Percentiles rank a stretch among this genome's conserved stretches.
These are phyloP conservation scores for Austrofundulus limnaeus DNA, from an alignment of 2,113 vertebrate genomes.

Conservation along the genomic window DNA sequence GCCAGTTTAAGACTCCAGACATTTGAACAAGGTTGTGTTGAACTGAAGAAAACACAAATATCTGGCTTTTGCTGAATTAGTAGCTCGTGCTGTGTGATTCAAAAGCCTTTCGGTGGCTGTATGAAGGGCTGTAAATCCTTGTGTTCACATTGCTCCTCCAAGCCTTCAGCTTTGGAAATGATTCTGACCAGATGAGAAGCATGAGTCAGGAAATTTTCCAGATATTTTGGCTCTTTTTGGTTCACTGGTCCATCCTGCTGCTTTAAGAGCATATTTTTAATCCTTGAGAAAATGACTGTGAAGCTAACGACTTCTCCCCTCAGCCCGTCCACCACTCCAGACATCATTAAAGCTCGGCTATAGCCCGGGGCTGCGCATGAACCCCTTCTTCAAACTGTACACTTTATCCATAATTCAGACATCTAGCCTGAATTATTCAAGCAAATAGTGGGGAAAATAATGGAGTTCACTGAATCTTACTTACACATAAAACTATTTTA, in stretches of 20 bases:
- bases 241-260: constrained; percentile 72
- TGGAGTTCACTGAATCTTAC: constrained; percentile 96
- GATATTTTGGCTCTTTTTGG: constrained; percentile 9
- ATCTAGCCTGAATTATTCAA: constrained; percentile 99
- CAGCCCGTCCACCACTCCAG: constrained; percentile 85
- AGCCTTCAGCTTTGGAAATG: constrained; percentile 6
- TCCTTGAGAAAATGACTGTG: constrained; percentile 94
- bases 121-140: constrained; percentile 1
- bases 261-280: constrained; percentile 91
- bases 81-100: constrained; percentile 6
- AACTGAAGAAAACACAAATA: constrained; percentile 22
- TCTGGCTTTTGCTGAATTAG: constrained; percentile 18
- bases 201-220: constrained; percentile 26
- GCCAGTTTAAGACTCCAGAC: constrained; percentile 57
- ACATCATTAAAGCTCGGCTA: constrained; percentile 97
- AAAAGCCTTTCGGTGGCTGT: neutral
- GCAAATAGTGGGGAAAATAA: constrained; percentile 99
- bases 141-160: neutral
- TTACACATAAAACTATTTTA: constrained; percentile 92
- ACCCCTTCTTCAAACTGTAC: constrained; percentile 99
- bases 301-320: constrained; percentile 93
- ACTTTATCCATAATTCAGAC: constrained; percentile 99
- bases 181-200: neutral
- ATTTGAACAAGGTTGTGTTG: constrained; percentile 27
- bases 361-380: constrained; percentile 93